Base-by-base conservation (phyloP, 2,113 vertebrate genomes). In the Cichladusa arquata region DNA sequence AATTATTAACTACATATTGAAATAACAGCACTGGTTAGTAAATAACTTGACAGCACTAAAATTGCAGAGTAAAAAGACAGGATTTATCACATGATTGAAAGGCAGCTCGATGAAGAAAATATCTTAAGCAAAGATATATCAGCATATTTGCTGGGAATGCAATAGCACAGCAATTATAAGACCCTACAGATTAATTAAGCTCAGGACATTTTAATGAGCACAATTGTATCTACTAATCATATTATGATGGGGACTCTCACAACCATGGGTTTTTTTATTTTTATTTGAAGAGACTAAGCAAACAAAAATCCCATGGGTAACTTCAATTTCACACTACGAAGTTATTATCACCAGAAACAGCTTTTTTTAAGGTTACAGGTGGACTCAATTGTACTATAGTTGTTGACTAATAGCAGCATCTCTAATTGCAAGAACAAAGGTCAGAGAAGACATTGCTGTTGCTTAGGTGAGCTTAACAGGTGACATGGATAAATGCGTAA, bases 1-100 rank as follows among this genome's bases (percentile, higher is more conserved):
- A 96, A 94, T 96, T 67, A 95, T 95, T 97, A 92, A 93, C 79
- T 53, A 66, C 48, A 64, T 61, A 86, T 94, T 86, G 67, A 94
- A 95, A 90, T 88, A 95, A 86, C 76, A 92, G 79, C 33, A 62
- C 17, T 62, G 62, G 69, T 81, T 87, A 90, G 56, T 95, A 88
- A 95, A 95, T 86, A 86, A 85, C 83, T 85, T 78, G 80, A 92
- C 70, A 93, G 91, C 16, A 72, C 26, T 79, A 92, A 90, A 94
- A 88, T 3, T 82, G 76, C 40, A 86, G 25, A 76, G 45, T 64
- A 93, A 91, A 60, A 74, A 92, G 95, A 79, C n/a, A 81, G 53
- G 50, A 79, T 78, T 93, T 81, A 91, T 91, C 66, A 89, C 31
- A 72, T 3, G 2, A 50, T 17, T 77, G 86, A 90, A 94, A 82